Conservation (phyloP, 1,140 invertebrate genomes). For the Leptinotarsa lineolata region DNA sequence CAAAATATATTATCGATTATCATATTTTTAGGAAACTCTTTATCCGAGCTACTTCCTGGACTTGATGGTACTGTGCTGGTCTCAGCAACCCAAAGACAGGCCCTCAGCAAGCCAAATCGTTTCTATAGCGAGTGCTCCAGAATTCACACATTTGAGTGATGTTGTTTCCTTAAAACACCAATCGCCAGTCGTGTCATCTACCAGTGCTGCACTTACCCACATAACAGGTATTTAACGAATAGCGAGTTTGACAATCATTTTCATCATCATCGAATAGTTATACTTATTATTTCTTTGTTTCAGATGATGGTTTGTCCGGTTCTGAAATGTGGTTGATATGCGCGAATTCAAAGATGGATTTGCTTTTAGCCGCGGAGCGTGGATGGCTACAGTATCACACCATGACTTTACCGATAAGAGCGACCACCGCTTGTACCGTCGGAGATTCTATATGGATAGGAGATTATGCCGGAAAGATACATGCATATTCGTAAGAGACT, state of each 20-base stretch:
- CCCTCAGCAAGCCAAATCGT: constrained; percentile 94
- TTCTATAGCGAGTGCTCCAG: constrained; percentile 86
- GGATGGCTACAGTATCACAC: constrained; percentile 65
- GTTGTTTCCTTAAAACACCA: constrained; percentile 70
- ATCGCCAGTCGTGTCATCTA: constrained; percentile 62
- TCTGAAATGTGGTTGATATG: constrained; percentile 74
- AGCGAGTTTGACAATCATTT: too few species aligned
- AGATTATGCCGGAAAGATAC: constrained; percentile 78
- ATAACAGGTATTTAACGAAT: constrained; percentile 48
- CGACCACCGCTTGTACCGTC: constrained; percentile 71
- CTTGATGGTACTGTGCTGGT: constrained; percentile 95
- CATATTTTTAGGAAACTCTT: constrained; percentile 63
- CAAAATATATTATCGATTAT: background rate
- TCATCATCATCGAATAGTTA: background rate
- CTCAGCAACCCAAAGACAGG: constrained; percentile 81
- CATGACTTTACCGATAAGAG: constrained; percentile 61
- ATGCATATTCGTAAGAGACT: constrained; percentile 71
- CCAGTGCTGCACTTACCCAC: constrained; percentile 53
- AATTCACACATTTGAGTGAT: constrained; percentile 88
- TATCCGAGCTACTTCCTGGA: constrained; percentile 92
- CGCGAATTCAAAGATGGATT: constrained; percentile 71
- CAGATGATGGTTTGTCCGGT: constrained; percentile 55
- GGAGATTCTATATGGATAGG: constrained; percentile 82
- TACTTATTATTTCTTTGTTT: background rate
- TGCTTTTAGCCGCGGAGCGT: constrained; percentile 63